Evolutionary conservation across 2,797 vertebrate species (phyloP), one percentile per base, ranked within the genome.

Genomic region (Acanthiza pusilla): DNA sequence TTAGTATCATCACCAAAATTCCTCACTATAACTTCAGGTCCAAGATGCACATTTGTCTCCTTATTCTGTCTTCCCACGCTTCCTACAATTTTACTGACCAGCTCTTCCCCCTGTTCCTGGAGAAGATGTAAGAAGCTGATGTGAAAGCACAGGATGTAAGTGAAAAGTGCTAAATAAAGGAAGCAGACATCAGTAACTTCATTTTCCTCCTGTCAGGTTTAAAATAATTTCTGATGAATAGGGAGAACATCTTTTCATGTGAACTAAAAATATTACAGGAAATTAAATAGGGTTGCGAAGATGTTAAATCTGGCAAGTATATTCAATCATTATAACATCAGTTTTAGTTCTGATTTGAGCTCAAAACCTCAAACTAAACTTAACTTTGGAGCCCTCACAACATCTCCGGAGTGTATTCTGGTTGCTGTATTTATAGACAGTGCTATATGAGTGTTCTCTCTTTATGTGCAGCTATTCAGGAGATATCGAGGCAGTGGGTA

Each of bases 201-300:
- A 87, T 93, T 79, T 80, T 65, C 80, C 78, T n/a, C 67, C 40
- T 3, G 9, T 90, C 85, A 89, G 68, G 76, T 80, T 92, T 94
- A 85, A 96, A 96, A 91, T 96, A 94, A 72, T 81, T 90, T 92
- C 63, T 93, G 92, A 96, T 89, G 92, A 97, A 95, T 96, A 95
- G 77, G 43, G 88, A 87, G 92, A 95, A 86, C 70, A 84, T 95
- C 85, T 93, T 91, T 93, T 94, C 77, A 78, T 84, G 48, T 78
- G 89, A 91, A 55, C 93, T 91, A 96, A 96, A 97, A 95, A 95
- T 97, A 92, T 73, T 73, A 91, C 82, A 94, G 94, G 94, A 96
- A 97, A 96, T 96, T 96, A 92, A 97, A 95, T 23, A 78, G 79
- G 38, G 73, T 47, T 92, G 63, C 78, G 87, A 94, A 82, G 80